Evolutionary conservation across 2,888 invertebrate genomes (phyloP).

Genomic region (Lottia scabra): DNA sequence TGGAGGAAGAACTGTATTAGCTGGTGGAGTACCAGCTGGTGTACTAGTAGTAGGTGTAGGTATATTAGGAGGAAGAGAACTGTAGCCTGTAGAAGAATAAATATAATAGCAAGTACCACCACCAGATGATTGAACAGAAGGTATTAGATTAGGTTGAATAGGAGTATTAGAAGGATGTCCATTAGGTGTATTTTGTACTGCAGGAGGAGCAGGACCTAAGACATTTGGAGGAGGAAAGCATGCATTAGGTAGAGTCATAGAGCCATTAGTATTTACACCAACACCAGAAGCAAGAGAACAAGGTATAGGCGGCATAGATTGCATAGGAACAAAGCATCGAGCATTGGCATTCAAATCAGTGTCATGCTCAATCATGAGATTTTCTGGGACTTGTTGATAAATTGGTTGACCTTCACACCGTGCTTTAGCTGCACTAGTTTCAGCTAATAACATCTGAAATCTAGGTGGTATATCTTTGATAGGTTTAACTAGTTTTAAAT

Average conservation of each 20-base stretch:
- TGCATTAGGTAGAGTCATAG: conserved; percentile 12
- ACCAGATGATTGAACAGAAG: conserved; percentile 10
- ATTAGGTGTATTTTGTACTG: not conserved
- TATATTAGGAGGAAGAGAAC: conserved; percentile 23
- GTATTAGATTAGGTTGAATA: not conserved
- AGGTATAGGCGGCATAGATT: not conserved
- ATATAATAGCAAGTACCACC: conserved; percentile 37
- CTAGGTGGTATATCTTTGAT: conserved; percentile 65
- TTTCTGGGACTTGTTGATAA: conserved; percentile 33
- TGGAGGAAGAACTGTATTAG: conserved; percentile 8
- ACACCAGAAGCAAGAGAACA: not conserved
- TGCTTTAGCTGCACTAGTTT: conserved; percentile 52
- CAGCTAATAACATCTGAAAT: conserved; percentile 54
- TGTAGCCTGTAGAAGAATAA: conserved; percentile 38
- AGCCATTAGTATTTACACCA: conserved; percentile 15
- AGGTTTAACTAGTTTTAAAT: conserved; percentile 59
- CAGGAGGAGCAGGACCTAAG: not conserved
- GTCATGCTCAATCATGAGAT: conserved; percentile 5
- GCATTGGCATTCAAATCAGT: conserved; percentile 28
- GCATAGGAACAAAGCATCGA: conserved; percentile 20
- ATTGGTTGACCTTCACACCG: conserved; percentile 62
- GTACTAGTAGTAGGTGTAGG: conserved; percentile 7
- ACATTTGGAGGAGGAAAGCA: not conserved
- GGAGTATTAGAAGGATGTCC: not conserved
- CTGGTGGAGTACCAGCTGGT: conserved; percentile 16